Conservation (phyloP, 2,888 invertebrate species). For the Amitus sp. region DNA sequence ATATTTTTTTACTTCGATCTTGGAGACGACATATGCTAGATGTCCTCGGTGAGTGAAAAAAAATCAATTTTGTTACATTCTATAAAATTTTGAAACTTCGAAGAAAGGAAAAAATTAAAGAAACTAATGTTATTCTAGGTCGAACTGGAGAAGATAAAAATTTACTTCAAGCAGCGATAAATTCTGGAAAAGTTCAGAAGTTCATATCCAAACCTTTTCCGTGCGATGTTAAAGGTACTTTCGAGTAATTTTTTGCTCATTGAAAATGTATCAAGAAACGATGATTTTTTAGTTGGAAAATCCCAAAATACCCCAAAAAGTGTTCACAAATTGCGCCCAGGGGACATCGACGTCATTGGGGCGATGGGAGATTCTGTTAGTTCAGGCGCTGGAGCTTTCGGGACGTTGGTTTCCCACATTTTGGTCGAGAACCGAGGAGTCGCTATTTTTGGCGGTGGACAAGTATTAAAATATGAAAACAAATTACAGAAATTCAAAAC, state of each 20-base stretch:
- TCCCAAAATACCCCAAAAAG: constrained; percentile 64
- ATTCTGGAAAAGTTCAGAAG: constrained; percentile 39
- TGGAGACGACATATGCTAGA: too few relatives aligned
- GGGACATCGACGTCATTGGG: constrained; percentile 72
- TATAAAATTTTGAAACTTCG: too few relatives aligned
- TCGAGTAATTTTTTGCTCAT: too few relatives aligned
- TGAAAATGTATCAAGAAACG: constrained; percentile 6
- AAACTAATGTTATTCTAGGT: too few relatives aligned
- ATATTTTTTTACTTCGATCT: too few relatives aligned
- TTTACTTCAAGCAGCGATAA: constrained; percentile 27
- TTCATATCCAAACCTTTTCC: constrained; percentile 48
- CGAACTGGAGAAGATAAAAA: constrained; percentile 36
- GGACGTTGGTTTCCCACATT: constrained; percentile 64
- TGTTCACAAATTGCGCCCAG: constrained; percentile 71
- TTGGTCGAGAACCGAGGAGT: constrained; percentile 56
- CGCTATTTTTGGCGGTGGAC: constrained; percentile 68
- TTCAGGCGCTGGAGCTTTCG: constrained; percentile 69
- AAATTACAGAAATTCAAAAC: too few relatives aligned
- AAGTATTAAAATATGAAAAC: too few relatives aligned
- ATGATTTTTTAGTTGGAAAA: constrained; percentile 42
- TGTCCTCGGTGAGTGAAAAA: too few relatives aligned
- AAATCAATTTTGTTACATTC: too few relatives aligned
- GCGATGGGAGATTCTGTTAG: constrained; percentile 73
- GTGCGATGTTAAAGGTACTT: constrained; percentile 52
- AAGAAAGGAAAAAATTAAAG: too few relatives aligned